These are phyloP conservation scores for Carassius carassius DNA, from an alignment of 2,113 vertebrate genomes.

Conservation along the genomic window DNA sequence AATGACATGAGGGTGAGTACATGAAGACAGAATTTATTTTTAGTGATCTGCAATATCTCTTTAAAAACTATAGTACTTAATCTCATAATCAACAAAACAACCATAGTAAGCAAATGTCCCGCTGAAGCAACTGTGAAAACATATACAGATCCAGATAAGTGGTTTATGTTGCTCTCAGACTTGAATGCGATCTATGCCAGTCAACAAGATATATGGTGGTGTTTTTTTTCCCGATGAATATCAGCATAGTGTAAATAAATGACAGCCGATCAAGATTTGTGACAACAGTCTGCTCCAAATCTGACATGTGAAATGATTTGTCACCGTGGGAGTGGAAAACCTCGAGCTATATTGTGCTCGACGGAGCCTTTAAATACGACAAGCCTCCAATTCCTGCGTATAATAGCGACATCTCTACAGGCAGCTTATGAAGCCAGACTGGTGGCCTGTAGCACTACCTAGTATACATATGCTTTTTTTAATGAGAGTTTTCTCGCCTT, in stretches of 20 bases:
- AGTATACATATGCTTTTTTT: conserved; percentile 10
- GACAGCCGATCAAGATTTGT: conserved; percentile 26
- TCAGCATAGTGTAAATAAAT: conserved; percentile 28
- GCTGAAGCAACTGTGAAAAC: neutral
- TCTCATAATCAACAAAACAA: neutral
- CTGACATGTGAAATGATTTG: conserved; percentile 35
- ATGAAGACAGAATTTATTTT: neutral
- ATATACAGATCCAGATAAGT: neutral
- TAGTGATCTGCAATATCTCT: neutral
- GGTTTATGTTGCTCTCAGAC: conserved; percentile 20
- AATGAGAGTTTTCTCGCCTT: conserved; percentile 2
- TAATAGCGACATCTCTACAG: conserved; percentile 18
- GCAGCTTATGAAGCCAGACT: conserved; percentile 29
- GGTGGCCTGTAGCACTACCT: conserved; percentile 4
- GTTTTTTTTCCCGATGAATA: neutral
- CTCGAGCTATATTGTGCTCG: conserved; percentile 22
- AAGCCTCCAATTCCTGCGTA: conserved; percentile 27
- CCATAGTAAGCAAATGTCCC: conserved; percentile 6
- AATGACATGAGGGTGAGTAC: neutral
- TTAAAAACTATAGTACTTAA: neutral
- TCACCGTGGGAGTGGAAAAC: conserved; percentile 18
- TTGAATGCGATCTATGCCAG: conserved; percentile 18
- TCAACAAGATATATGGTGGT: conserved; percentile 23
- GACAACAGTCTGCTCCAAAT: conserved; percentile 28
- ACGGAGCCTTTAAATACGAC: conserved; percentile 18